Evolutionary conservation across 2,797 vertebrate species (phyloP), one percentile per base, ranked within the genome.

Genomic region (Tapera naevia): DNA sequence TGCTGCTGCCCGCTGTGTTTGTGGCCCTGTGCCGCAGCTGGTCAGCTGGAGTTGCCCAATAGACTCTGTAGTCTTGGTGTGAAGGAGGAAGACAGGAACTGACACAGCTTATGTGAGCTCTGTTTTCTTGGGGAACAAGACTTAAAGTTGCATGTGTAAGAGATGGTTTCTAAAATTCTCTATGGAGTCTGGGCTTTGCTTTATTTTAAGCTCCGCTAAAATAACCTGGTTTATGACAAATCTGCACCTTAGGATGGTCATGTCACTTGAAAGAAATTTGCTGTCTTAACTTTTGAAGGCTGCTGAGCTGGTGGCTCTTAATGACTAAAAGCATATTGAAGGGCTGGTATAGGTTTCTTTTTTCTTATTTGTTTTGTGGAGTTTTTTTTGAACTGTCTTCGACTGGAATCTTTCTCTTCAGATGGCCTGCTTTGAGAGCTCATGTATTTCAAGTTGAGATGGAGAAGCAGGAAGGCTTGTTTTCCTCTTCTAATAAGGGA

Each of bases 41-140:
- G 9, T 33, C 60, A 23, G 48, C 45, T 58, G 45, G 66, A 27
- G 22, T 23, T 80, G 46, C 62, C 80, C 46, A 4, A 4, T 27
- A 70, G 30, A 41, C 32, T 41, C 0, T 0, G 18, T 62, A 25
- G n/a, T 50, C n/a, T 30, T 0, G 2, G 41, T 27, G 8, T 0
- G 1, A 65, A 60, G 23, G 32, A 48, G 58, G 43, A 66, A 35
- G 70, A 13, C 0, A 4, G 32, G 48, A 66, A 61, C 27, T 22
- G 21, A 37, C n/a, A 46, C 27, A 30, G 41, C 51, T 85, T 24
- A 28, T 0, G 1, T n/a, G 19, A 58, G 12, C 60, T 60, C 78
- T 24, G 25, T 32, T 76, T 79, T 50, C 66, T 51, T 65, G 51
- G 30, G 39, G 33, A 65, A 14, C 0, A 2, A 73, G 45, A 17